Conservation (phyloP, 2,888 invertebrate species). For the Eupithecia insigniata region DNA sequence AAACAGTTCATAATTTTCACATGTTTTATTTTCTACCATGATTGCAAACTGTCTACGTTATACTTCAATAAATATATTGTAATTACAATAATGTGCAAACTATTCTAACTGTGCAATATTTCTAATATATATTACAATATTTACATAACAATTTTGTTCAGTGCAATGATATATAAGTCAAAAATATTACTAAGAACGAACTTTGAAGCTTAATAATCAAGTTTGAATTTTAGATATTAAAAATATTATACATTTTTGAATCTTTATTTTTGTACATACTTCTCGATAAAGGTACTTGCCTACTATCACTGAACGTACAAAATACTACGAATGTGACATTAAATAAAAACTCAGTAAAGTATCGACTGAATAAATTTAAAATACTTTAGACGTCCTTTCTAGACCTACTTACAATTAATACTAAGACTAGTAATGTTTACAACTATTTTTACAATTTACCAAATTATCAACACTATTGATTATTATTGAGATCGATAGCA, state of each 20-base stretch:
- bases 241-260: not conserved
- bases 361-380: not conserved
- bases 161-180: not conserved
- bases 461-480: not conserved
- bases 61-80: slow-evolving; percentile 54
- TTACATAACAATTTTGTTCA: slow-evolving; percentile 20
- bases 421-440: slow-evolving; percentile 4
- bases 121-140: slow-evolving; percentile 35
- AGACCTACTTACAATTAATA: not conserved
- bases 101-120: slow-evolving; percentile 43
- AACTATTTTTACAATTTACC: not conserved
- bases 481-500: slow-evolving; percentile 26
- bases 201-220: not conserved
- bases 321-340: not conserved
- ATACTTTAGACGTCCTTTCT: slow-evolving; percentile 20
- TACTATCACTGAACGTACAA: not conserved
- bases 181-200: not conserved
- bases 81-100: slow-evolving; percentile 26
- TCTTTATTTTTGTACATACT: not conserved
- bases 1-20: slow-evolving; percentile 37
- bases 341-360: not conserved
- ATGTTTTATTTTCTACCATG: slow-evolving; percentile 59
- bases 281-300: not conserved
- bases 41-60: slow-evolving; percentile 64
- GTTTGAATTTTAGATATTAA: not conserved